phyloP scores from a whole-genome alignment of 2,888 invertebrate species.

The Crematogaster levior region DNA sequence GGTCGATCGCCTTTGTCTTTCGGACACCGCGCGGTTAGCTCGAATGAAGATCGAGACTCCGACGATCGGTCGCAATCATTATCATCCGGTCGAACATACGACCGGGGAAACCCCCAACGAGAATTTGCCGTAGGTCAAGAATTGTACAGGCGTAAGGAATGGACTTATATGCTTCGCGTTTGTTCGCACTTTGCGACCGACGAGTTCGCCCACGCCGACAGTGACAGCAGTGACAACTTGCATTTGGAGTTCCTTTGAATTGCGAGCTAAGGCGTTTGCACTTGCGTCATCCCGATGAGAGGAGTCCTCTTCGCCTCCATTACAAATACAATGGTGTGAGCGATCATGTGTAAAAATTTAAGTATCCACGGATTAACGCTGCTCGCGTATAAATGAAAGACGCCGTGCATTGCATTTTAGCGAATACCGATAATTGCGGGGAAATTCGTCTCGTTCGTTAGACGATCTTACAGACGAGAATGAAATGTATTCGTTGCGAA shows the following conservation, averaged over 20 bases:
- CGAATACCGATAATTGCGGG: neutral
- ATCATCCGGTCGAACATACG: neutral
- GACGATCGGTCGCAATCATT: neutral
- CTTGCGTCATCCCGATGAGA: slow-evolving; percentile 19
- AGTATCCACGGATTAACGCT: neutral
- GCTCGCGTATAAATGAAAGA: neutral
- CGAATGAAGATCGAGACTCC: neutral
- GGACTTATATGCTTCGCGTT: neutral
- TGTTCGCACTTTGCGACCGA: neutral
- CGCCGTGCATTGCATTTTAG: neutral
- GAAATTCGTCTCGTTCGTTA: neutral
- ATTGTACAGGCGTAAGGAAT: too few species aligned
- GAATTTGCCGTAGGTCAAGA: neutral
- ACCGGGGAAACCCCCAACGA: neutral
- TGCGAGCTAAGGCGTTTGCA: neutral
- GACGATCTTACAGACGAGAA: neutral
- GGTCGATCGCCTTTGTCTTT: slow-evolving; percentile 14
- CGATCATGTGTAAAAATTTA: neutral
- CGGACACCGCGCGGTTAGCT: neutral
- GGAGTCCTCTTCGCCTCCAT: neutral
- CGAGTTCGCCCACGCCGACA: neutral
- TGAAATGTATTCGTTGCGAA: neutral
- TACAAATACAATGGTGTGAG: neutral
- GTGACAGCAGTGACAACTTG: neutral
- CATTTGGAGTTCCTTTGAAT: slow-evolving; percentile 11